These are phyloP conservation scores for Chloropsis hardwickii DNA, from an alignment of 2,113 vertebrate species.

Conservation along the genomic window DNA sequence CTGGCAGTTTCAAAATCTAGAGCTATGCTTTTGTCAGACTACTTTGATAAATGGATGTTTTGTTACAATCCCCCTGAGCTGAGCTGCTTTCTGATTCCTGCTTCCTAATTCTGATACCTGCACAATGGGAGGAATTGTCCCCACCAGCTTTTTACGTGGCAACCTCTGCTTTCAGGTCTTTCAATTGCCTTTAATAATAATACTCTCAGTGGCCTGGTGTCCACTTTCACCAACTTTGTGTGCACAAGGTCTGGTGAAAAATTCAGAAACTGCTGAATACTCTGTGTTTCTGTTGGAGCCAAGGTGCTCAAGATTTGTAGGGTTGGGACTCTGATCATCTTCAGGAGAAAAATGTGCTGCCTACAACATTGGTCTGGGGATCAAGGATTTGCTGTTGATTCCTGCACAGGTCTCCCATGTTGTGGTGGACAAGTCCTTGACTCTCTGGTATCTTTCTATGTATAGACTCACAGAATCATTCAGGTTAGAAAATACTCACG, in stretches of 20 bases:
- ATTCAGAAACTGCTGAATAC: neutral
- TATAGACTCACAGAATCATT: neutral
- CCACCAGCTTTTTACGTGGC: neutral
- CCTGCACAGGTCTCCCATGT: neutral
- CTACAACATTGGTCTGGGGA: accelerated
- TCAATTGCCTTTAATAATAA: neutral
- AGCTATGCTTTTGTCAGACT: neutral
- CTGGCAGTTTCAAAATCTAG: neutral
- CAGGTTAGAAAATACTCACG: neutral
- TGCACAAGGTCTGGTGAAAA: neutral
- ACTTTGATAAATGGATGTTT: constrained; percentile 22
- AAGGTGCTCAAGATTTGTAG: neutral
- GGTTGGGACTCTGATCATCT: neutral
- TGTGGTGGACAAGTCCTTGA: neutral
- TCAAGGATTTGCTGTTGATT: neutral
- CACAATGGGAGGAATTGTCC: neutral
- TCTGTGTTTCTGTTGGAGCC: neutral
- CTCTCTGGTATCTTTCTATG: neutral
- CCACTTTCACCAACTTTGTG: neutral
- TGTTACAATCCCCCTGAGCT: neutral
- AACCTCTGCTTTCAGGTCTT: neutral
- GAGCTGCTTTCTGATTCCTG: neutral
- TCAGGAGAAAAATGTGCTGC: neutral
- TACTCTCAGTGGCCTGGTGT: neutral
- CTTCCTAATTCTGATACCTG: neutral